phyloP scores from a whole-genome alignment of 2,888 invertebrate genomes.

The Folsomia manolachei region DNA sequence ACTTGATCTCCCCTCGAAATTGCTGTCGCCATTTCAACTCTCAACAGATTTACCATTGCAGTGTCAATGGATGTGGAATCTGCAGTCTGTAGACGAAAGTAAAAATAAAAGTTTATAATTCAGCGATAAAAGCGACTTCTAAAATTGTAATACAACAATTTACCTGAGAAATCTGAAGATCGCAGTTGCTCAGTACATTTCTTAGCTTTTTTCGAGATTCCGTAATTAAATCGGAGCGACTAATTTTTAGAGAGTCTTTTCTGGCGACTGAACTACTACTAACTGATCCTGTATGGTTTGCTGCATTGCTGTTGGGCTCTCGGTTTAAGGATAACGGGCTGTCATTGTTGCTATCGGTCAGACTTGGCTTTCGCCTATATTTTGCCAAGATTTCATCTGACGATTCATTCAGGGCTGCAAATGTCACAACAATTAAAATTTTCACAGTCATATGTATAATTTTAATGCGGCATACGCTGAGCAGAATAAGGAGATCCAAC shows the following conservation, averaged over 20 bases:
- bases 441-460: not conserved
- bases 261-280: conserved; percentile 15
- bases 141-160: not conserved
- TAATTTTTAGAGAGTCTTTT: conserved; percentile 49
- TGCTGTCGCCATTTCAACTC: conserved; percentile 76
- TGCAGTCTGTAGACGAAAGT: conserved; percentile 27
- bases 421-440: conserved; percentile 13
- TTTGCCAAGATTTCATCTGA: conserved; percentile 93
- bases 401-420: conserved; percentile 61
- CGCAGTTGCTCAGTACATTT: conserved; percentile 83
- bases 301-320: conserved; percentile 4
- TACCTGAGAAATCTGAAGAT: conserved; percentile 54
- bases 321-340: conserved; percentile 49
- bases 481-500: conserved; percentile 40
- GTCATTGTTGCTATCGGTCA: conserved; percentile 56
- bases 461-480: not conserved
- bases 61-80: conserved; percentile 36
- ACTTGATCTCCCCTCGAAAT: conserved; percentile 74
- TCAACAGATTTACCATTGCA: conserved; percentile 64
- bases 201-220: conserved; percentile 85
- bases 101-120: not conserved
- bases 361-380: conserved; percentile 65
- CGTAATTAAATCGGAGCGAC: conserved; percentile 51
- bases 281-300: not conserved
- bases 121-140: not conserved